Conservation (phyloP, 2,888 invertebrate species). For the Hofmannophila pseudospretella region DNA sequence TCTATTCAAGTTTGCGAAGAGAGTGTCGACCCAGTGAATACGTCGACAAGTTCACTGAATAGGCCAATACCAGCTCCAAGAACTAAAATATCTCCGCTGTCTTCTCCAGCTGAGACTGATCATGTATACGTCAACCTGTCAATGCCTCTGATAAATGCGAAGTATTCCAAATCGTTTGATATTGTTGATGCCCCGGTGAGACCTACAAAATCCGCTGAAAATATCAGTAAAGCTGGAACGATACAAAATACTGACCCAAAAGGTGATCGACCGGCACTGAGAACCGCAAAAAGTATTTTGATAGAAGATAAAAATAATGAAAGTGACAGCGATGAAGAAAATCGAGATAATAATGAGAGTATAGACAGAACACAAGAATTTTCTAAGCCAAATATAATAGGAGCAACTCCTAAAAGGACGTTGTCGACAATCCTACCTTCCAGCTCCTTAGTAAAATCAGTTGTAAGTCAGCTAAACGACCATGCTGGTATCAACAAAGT, state of each 20-base stretch:
- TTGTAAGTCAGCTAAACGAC: constrained; percentile 59
- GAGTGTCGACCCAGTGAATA: constrained; percentile 40
- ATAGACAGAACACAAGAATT: constrained; percentile 24
- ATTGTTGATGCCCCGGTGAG: constrained; percentile 56
- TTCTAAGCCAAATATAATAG: constrained; percentile 65
- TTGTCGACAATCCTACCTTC: constrained; percentile 54
- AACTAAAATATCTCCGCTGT: constrained; percentile 55
- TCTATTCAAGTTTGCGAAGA: constrained; percentile 82
- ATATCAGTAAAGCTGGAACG: constrained; percentile 35
- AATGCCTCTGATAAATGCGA: constrained; percentile 63
- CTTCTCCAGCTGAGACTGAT: constrained; percentile 61
- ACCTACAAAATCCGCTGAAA: constrained; percentile 54
- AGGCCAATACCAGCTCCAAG: constrained; percentile 79
- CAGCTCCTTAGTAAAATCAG: constrained; percentile 65
- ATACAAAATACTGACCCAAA: constrained; percentile 16
- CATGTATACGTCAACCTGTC: constrained; percentile 79
- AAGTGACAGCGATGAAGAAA: constrained; percentile 23
- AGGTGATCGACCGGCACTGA: constrained; percentile 15
- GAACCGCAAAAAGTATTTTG: constrained; percentile 23
- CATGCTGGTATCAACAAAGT: constrained; percentile 54
- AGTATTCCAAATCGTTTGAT: constrained; percentile 44
- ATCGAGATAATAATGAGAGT: constrained; percentile 22
- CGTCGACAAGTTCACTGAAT: constrained; percentile 69
- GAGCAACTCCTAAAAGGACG: constrained; percentile 62
- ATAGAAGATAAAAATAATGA: constrained; percentile 14